phyloP scores from a whole-genome alignment of 2,113 vertebrate genomes.

The Phalacrocorax aristotelis region DNA sequence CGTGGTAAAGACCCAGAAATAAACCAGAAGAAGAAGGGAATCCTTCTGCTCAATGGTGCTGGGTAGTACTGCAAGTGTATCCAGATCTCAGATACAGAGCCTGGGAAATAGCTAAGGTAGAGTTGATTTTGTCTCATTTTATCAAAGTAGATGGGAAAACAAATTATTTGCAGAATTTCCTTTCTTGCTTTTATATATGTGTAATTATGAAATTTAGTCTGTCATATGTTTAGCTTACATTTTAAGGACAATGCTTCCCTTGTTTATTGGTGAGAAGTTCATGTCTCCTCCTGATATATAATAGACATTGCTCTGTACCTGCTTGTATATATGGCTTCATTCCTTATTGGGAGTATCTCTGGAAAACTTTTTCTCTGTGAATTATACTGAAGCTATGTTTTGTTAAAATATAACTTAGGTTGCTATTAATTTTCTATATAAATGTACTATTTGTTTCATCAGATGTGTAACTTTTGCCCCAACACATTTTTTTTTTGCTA shows the following conservation, averaged over 20 bases:
- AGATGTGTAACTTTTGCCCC: neutral
- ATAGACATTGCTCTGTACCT: neutral
- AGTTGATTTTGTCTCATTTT: neutral
- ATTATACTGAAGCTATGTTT: neutral
- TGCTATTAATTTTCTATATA: neutral
- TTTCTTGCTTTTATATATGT: neutral
- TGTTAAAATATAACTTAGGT: neutral
- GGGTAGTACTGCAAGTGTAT: neutral
- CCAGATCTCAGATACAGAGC: neutral
- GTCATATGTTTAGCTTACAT: neutral
- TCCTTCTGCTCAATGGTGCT: neutral
- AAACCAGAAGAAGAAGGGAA: neutral
- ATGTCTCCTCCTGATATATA: neutral
- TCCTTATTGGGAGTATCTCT: neutral
- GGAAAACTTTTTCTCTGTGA: neutral
- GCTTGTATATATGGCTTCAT: neutral
- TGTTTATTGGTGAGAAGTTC: neutral
- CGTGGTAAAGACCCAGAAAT: neutral
- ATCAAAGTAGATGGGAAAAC: neutral
- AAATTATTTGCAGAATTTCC: neutral
- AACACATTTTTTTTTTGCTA: neutral
- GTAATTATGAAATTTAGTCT: neutral
- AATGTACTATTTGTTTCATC: neutral
- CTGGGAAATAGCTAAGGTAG: neutral
- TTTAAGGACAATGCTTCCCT: neutral